Evolutionary conservation across 30 jellyfish, hydroid and myxozoan genomes (phyloP).

Genomic region (Hydractinia symbiolongicarpus): DNA sequence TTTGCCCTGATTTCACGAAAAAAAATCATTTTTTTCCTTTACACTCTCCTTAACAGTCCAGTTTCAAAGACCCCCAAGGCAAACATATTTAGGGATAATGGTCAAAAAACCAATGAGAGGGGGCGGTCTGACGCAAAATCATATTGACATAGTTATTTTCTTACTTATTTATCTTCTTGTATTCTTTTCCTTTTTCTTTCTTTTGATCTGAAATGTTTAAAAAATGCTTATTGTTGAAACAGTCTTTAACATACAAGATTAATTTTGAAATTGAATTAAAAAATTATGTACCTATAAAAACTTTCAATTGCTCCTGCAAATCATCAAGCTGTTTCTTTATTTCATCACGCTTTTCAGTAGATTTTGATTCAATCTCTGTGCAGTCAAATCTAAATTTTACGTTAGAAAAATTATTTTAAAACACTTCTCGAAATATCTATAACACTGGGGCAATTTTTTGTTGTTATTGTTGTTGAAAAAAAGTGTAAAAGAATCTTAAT

Average conservation of each 20-base stretch:
- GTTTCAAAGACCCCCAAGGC: too few relatives aligned
- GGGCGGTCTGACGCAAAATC: background rate
- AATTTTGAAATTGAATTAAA: background rate
- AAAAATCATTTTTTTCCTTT: too few relatives aligned
- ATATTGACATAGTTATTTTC: background rate
- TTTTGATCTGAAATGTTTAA: conserved; percentile 39
- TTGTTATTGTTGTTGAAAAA: background rate
- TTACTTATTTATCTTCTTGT: conserved; percentile 50
- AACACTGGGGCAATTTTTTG: background rate
- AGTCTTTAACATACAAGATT: background rate
- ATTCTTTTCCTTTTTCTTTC: conserved; percentile 56
- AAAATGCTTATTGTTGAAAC: background rate
- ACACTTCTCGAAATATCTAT: background rate
- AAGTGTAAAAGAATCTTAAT: background rate
- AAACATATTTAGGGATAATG: background rate
- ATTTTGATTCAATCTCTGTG: conserved; percentile 32
- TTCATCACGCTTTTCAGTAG: conserved; percentile 41
- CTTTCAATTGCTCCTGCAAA: conserved; percentile 41
- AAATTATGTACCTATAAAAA: conserved; percentile 33
- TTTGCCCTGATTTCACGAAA: too few relatives aligned
- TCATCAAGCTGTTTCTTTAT: conserved; percentile 47
- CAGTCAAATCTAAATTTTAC: conserved; percentile 44
- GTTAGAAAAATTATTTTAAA: background rate
- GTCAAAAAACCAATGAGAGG: background rate
- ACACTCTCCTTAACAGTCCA: too few relatives aligned